Conservation (phyloP, 2,113 vertebrate species). For the Marmota monax region DNA sequence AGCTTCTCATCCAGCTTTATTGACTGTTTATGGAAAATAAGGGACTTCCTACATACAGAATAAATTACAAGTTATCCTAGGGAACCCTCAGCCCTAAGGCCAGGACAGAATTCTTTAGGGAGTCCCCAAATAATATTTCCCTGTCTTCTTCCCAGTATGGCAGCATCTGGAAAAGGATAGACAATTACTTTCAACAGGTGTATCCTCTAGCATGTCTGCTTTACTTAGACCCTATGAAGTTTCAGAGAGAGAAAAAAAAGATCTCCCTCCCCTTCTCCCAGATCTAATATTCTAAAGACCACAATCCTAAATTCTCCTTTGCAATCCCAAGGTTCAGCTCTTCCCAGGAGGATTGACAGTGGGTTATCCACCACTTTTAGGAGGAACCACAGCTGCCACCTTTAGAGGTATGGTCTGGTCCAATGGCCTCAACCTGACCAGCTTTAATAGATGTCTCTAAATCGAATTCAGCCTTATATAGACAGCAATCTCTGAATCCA, state of each 20-base stretch:
- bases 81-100: neutral
- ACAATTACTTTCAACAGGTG: neutral
- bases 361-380: neutral
- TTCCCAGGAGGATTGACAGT: neutral
- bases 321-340: neutral
- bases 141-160: neutral
- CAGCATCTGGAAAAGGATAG: neutral
- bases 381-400: neutral
- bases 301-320: neutral
- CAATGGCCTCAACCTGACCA: neutral
- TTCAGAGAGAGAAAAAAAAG: neutral
- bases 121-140: neutral
- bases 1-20: neutral
- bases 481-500: neutral
- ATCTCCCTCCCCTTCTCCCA: fast-evolving
- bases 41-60: neutral
- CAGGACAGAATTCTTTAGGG: neutral
- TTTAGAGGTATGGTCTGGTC: neutral
- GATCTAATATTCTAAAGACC: neutral
- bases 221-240: neutral
- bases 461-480: neutral
- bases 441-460: neutral
- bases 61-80: neutral
- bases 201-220: neutral
- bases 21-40: neutral